These are phyloP conservation scores for Echinometra lucunter DNA, from an alignment of 53 echinoderm and acorn worm genomes.

Conservation along the genomic window DNA sequence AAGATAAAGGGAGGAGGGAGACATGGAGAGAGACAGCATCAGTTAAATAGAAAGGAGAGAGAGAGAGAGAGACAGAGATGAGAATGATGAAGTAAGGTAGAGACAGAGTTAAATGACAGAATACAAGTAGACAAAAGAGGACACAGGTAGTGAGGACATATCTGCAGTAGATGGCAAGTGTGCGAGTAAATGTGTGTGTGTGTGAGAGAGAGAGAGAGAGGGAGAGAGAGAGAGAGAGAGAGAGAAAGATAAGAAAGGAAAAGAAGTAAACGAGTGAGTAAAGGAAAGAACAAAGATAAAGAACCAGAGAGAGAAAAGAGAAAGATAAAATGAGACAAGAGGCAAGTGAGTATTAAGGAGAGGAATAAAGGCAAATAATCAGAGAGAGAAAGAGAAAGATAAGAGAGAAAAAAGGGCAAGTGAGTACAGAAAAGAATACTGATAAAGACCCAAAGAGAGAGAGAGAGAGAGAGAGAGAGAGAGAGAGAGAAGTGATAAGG, in stretches of 20 bases:
- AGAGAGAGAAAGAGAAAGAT: neutral
- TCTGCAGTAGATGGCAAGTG: neutral
- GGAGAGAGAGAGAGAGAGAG: neutral
- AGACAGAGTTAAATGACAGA: neutral
- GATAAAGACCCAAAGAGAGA: neutral
- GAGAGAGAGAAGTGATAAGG: neutral
- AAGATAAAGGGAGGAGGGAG: neutral
- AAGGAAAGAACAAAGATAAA: neutral
- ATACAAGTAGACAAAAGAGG: neutral
- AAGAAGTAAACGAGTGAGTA: neutral
- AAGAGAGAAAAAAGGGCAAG: neutral
- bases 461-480: neutral
- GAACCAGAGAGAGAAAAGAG: too few relatives aligned
- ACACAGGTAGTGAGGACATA: neutral
- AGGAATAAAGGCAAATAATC: neutral
- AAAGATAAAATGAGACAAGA: neutral
- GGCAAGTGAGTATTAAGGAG: neutral
- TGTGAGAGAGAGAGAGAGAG: neutral
- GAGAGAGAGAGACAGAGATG: neutral
- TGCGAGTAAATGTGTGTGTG: neutral
- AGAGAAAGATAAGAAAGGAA: neutral
- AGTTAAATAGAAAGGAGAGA: neutral
- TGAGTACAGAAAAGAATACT: neutral
- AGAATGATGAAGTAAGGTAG: neutral
- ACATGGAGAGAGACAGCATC: neutral